phyloP scores from a whole-genome alignment of 64 coral and sea anemone genomes.

The Anthopleura sola region DNA sequence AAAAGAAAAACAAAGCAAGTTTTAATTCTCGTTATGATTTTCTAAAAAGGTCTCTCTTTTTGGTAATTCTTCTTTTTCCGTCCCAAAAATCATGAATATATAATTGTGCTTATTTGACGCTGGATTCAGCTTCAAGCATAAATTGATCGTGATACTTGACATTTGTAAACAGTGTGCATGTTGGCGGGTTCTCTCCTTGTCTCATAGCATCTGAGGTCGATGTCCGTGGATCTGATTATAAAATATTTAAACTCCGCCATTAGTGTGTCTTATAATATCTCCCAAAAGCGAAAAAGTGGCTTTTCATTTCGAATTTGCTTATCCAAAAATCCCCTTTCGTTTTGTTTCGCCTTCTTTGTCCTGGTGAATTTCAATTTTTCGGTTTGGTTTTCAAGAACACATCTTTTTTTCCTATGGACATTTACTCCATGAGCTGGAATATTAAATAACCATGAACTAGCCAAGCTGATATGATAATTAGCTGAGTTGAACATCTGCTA shows the following conservation, averaged over 20 bases:
- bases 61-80: neutral
- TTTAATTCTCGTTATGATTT: neutral
- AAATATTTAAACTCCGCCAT: neutral
- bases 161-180: neutral
- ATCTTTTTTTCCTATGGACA: neutral
- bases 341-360: neutral
- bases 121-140: neutral
- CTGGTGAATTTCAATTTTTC: neutral
- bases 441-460: slow-evolving; percentile 47
- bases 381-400: neutral
- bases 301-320: neutral
- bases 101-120: neutral
- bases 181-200: neutral
- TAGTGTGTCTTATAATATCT: neutral
- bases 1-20: neutral
- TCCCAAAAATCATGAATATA: neutral
- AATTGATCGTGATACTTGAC: neutral
- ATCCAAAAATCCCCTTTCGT: neutral
- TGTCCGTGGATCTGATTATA: neutral
- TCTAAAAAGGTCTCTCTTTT: neutral
- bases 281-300: neutral
- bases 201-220: neutral
- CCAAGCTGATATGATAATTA: slow-evolving; percentile 49
- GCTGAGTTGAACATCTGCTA: slow-evolving; percentile 22
- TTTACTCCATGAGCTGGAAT: slow-evolving; percentile 21